Percentiles rank a stretch among this genome's conserved stretches.
Evolutionary conservation across 1,140 invertebrate species (phyloP).

Genomic region (Lepidurus arcticus): DNA sequence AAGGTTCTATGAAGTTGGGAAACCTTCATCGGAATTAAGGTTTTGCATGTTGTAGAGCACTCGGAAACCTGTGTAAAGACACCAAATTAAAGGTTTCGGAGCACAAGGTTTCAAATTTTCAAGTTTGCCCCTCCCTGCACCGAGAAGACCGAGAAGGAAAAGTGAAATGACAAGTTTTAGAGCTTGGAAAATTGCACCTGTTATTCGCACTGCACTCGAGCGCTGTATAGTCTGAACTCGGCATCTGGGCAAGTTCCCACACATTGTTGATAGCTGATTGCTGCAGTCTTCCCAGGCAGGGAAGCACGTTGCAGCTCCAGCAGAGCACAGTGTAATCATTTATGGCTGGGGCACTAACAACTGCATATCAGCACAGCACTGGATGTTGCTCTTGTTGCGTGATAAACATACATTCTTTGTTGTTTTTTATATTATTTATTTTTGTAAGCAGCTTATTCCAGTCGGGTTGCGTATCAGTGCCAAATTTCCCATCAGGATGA

Average conservation of each 20-base stretch:
- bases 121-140: neutral
- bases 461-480: neutral
- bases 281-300: neutral
- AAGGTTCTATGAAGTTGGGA: neutral
- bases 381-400: constrained; percentile 1
- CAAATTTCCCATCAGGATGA: neutral
- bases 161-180: neutral
- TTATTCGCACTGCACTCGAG: constrained; percentile 2
- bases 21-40: neutral
- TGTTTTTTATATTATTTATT: no score
- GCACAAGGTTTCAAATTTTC: neutral
- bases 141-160: neutral
- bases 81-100: neutral
- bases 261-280: constrained; percentile 4
- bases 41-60: neutral
- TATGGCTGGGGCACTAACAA: neutral
- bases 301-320: neutral
- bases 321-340: neutral
- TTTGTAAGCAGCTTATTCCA: neutral
- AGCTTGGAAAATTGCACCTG: constrained; percentile 6
- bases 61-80: neutral
- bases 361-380: neutral
- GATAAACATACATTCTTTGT: neutral
- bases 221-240: neutral
- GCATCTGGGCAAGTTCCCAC: neutral